Evolutionary conservation across 1,140 invertebrate species (phyloP), one percentile per base, ranked within the genome.

Genomic region (Oscheius sp.): DNA sequence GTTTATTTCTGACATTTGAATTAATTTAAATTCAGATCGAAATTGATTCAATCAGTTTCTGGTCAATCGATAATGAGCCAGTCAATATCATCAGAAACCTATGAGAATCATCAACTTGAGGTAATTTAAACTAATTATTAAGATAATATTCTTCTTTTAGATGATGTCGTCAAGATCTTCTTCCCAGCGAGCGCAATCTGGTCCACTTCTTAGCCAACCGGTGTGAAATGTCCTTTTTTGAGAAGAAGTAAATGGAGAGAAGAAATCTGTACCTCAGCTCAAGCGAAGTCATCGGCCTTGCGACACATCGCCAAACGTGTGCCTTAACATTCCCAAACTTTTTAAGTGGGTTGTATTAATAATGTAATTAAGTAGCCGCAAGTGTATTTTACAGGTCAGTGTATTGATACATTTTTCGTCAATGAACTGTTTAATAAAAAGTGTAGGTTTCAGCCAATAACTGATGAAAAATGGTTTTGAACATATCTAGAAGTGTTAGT

Each of bases 21-120:
- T 7, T 23, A 13, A 55, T 55, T 26, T 13, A 55, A 23, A 23
- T 55, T 23, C 28, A 55, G 49, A 26, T 55, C 49, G 4, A 55
- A 55, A 55, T 23, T 55, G 7, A 55, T 55, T 26, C 49, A 55
- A 55, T 55, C 49, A 4, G 49, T 55, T 7, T 55, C 49, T 55
- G 49, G 49, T 13, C 49, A 55, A 26, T 55, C 49, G 28, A 55
- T 55, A 13, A 7, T 55, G 23, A 55, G 49, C 23, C 49, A 55
- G 15, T 55, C 49, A 4, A 55, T 55, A 15, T 55, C 49, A 4
- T 55, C 49, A 4, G 49, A 55, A 7, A 26, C 49, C 49, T 55
- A 55, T 23, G 49, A 55, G 28, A 55, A 55, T 55, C 49, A 55
- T 55, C 49, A 55, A 55, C 15, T 55, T 15, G 49, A 55, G 49